These are phyloP conservation scores for Steinernema khuongi DNA, from an alignment of 1,140 invertebrate species.

Conservation along the genomic window DNA sequence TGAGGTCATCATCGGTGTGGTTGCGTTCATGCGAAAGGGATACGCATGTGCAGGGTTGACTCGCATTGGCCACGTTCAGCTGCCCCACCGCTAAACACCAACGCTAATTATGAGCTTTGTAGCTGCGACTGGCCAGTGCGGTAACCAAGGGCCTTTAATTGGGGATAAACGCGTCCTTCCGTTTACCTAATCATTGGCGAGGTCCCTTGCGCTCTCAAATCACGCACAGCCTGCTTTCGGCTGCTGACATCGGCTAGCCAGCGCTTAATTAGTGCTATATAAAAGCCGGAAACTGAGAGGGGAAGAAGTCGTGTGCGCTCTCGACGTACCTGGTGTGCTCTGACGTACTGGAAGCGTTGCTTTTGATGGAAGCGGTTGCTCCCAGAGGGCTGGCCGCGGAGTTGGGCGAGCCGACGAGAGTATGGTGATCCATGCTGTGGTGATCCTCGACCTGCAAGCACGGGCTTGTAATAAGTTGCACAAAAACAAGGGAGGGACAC, in stretches of 20 bases:
- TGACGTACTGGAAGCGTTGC: conserved; percentile 27
- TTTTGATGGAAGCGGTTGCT: conserved; percentile 27
- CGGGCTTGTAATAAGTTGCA: background rate
- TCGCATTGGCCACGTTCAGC: background rate
- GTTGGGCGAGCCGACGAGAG: conserved; percentile 25
- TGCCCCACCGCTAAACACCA: background rate
- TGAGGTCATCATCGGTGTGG: background rate
- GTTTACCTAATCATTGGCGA: conserved; percentile 2
- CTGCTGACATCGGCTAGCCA: background rate
- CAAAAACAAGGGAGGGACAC: background rate
- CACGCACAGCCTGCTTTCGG: background rate
- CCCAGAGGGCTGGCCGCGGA: conserved; percentile 25
- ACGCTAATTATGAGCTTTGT: background rate
- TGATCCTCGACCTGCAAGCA: background rate
- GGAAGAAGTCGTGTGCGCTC: background rate
- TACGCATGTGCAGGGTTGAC: background rate
- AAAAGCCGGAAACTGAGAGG: background rate
- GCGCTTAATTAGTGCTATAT: background rate
- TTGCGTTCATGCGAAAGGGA: background rate
- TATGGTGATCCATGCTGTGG: background rate
- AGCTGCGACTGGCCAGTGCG: background rate
- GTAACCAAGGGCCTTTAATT: conserved; percentile 8
- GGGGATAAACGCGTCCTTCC: background rate
- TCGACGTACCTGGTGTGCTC: conserved; percentile 30
- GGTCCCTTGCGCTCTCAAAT: background rate